Percentiles rank a stretch among this genome's conserved stretches.
Evolutionary conservation across 2,888 invertebrate species (phyloP).

Genomic region (Mechanitis messenoides): DNA sequence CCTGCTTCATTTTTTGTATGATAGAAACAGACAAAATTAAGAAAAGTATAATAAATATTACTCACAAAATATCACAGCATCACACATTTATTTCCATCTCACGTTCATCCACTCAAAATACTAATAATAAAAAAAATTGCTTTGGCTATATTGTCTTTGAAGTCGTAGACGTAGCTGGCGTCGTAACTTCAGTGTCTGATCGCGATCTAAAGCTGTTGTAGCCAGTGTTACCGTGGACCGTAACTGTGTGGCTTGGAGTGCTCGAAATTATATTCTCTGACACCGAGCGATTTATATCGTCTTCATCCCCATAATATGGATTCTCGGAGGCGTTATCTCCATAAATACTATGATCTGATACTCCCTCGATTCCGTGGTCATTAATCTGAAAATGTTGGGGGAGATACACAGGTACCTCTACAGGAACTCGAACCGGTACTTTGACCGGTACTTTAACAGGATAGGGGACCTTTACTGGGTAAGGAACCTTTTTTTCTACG

Average conservation of each 20-base stretch:
- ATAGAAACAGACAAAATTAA: not conserved
- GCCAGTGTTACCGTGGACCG: slow-evolving; percentile 49
- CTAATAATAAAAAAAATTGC: slow-evolving; percentile 12
- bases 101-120: slow-evolving; percentile 24
- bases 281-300: slow-evolving; percentile 20
- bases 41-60: slow-evolving; percentile 31
- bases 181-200: slow-evolving; percentile 43
- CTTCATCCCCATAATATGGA: slow-evolving; percentile 24
- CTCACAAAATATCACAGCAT: slow-evolving; percentile 57
- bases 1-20: no score
- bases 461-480: slow-evolving; percentile 51
- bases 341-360: slow-evolving; percentile 14
- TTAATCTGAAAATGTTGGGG: slow-evolving; percentile 47
- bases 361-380: slow-evolving; percentile 33
- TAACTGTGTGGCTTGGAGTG: slow-evolving; percentile 43
- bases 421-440: slow-evolving; percentile 51
- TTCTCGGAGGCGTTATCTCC: slow-evolving; percentile 7
- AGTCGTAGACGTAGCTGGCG: slow-evolving; percentile 28
- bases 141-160: slow-evolving; percentile 21
- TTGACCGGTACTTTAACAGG: slow-evolving; percentile 45
- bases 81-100: slow-evolving; percentile 54
- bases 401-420: slow-evolving; percentile 54
- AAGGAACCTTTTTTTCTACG: slow-evolving; percentile 60
- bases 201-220: slow-evolving; percentile 55
- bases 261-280: slow-evolving; percentile 27